These are phyloP conservation scores for Tringa solitaria DNA, from an alignment of 2,113 vertebrate genomes.

Conservation along the genomic window DNA sequence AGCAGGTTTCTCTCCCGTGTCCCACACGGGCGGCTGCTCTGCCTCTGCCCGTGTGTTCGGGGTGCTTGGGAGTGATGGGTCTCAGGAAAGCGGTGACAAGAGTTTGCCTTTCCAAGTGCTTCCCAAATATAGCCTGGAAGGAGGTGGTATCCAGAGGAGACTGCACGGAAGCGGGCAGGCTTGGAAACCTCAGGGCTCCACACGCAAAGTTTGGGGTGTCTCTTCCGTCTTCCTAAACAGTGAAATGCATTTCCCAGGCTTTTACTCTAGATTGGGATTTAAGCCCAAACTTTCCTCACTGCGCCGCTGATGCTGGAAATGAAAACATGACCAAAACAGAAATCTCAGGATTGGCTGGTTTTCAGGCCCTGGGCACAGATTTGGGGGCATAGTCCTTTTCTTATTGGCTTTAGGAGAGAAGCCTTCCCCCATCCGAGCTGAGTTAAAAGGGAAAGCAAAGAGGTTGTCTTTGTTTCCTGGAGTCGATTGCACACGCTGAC, in stretches of 20 bases:
- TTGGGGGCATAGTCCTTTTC: neutral
- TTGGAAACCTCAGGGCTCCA: neutral
- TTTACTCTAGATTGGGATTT: neutral
- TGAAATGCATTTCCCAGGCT: neutral
- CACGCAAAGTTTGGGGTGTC: too few species aligned
- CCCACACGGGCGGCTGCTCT: rapidly evolving
- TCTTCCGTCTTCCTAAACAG: neutral
- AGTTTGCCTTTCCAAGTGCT: neutral
- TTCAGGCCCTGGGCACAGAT: neutral
- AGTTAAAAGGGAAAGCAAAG: neutral
- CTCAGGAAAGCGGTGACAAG: neutral
- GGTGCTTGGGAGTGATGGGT: neutral
- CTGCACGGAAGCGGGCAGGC: neutral
- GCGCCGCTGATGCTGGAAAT: neutral
- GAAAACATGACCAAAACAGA: neutral
- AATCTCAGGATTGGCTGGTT: neutral
- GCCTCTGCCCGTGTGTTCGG: rapidly evolving
- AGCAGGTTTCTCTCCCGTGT: neutral
- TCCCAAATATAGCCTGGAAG: rapidly evolving
- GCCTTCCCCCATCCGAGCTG: neutral
- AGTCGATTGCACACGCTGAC: neutral
- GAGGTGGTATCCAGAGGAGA: neutral
- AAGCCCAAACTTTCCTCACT: neutral
- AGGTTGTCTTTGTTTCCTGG: neutral
- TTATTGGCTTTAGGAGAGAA: neutral